Base-by-base conservation (phyloP, 2,797 vertebrate species). In the Cetoscarus ocellatus region DNA sequence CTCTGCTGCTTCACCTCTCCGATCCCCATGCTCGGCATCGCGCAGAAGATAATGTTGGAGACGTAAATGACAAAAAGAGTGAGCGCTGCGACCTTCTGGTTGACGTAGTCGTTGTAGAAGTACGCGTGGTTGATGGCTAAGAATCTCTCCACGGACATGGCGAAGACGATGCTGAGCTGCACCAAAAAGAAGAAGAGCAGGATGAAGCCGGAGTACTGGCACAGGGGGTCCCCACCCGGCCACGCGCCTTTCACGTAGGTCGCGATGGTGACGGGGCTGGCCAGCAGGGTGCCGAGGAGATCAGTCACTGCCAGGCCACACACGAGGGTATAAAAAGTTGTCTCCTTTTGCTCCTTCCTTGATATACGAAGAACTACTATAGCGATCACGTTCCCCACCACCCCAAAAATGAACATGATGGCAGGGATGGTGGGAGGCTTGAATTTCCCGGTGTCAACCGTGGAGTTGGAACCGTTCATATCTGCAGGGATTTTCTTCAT, bases 41-140 rank as follows among this genome's bases (percentile, higher is more conserved):
- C 96, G 3, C 97, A 99, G 80, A 99, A 96, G n/a, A 96, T 79
- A 9, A 95, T 89, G n/a, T 95, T 97, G 86, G 94, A 94, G 0
- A 93, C 85, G 0, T 98, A 99, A 55, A 98, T 95, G 27, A 88
- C 94, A 38, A 95, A 70, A 8, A 99, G 96, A 0, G 96, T 94
- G 35, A 97, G 85, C 6, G 95, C 96, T 0, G 97, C 97, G 57
- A 97, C 89, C 63, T 92, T 94, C 74, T 97, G 96, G 92, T 98
- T 96, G 80, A 99, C 93, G 0, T 96, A 96, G 72, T 96, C 92
- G 88, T 94, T 98, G 91, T 99, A 99, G 92, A 99, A 97, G 71
- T 98, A 99, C 8, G 98, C 97, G 78, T 99, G 97, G 90, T 99
- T 99, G 79, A 99, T 99, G 48, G 98, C 98, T 91, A 99, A 75